These are phyloP conservation scores for Scatophagus argus DNA, from an alignment of 2,113 vertebrate species.

Conservation along the genomic window DNA sequence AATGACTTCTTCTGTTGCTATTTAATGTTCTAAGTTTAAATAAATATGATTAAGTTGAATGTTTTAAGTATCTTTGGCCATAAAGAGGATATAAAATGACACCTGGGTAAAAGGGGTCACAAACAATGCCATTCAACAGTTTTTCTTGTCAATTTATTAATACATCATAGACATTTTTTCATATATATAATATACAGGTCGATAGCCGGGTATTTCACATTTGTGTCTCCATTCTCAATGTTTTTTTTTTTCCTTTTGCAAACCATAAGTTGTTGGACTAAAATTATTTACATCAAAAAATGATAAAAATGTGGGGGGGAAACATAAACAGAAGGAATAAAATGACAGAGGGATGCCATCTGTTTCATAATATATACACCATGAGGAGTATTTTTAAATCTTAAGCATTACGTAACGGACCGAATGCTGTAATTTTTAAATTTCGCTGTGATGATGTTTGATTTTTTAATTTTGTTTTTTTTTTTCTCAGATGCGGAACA, in stretches of 20 bases:
- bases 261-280: constrained; percentile 81
- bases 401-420: constrained; percentile 34
- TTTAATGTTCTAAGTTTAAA: constrained; percentile 54
- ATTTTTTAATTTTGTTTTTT: too few relatives aligned
- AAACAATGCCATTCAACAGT: constrained; percentile 18
- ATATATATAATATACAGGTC: constrained; percentile 86
- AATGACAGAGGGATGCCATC: constrained; percentile 65
- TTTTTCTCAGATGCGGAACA: background rate
- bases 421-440: background rate
- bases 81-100: background rate
- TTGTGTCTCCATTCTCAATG: constrained; percentile 79
- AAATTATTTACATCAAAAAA: constrained; percentile 87
- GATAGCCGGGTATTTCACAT: constrained; percentile 84
- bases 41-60: too few relatives aligned
- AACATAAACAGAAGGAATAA: constrained; percentile 70
- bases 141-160: constrained; percentile 84
- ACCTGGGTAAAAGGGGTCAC: background rate
- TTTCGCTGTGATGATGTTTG: constrained; percentile 5
- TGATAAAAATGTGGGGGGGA: constrained; percentile 84
- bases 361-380: constrained; percentile 82
- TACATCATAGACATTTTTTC: constrained; percentile 83
- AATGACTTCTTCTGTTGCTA: constrained; percentile 34
- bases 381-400: constrained; percentile 36
- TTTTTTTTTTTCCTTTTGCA: constrained; percentile 78
- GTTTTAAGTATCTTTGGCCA: background rate